Percentiles rank a stretch among this genome's conserved stretches.
Evolutionary conservation across 2,888 invertebrate genomes (phyloP).

Genomic region (Nemapogon koenigi): DNA sequence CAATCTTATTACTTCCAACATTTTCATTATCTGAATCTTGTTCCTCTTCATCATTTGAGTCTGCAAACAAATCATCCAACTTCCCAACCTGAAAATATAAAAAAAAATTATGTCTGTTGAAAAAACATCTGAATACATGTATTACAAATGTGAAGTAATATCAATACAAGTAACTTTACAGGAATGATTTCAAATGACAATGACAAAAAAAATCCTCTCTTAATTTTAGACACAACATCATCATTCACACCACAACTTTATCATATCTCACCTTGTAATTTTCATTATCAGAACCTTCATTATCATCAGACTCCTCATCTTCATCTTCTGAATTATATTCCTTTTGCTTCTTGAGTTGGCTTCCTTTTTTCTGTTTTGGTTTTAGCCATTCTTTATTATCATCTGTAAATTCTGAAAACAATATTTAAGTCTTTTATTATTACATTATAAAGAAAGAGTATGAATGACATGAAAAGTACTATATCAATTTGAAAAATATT

Average conservation of each 20-base stretch:
- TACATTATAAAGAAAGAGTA: no score
- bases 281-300: conserved; percentile 29
- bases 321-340: conserved; percentile 34
- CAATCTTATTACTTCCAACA: conserved; percentile 27
- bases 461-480: no score
- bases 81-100: conserved; percentile 43
- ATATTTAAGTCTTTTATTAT: no score
- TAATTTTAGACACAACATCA: no score
- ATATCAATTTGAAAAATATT: no score
- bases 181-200: neutral
- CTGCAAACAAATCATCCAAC: conserved; percentile 60
- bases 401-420: conserved; percentile 67
- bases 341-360: conserved; percentile 24
- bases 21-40: conserved; percentile 21
- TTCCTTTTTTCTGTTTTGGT: conserved; percentile 59
- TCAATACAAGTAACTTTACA: no score
- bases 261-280: conserved; percentile 56
- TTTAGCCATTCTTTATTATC: conserved; percentile 76
- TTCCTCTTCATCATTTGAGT: conserved; percentile 46
- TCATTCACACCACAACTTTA: no score
- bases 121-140: neutral
- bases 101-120: neutral
- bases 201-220: no score
- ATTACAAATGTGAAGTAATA: neutral
- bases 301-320: conserved; percentile 33